phyloP scores from a whole-genome alignment of 2,888 invertebrate species.

The Phyllotreta cruciferae region DNA sequence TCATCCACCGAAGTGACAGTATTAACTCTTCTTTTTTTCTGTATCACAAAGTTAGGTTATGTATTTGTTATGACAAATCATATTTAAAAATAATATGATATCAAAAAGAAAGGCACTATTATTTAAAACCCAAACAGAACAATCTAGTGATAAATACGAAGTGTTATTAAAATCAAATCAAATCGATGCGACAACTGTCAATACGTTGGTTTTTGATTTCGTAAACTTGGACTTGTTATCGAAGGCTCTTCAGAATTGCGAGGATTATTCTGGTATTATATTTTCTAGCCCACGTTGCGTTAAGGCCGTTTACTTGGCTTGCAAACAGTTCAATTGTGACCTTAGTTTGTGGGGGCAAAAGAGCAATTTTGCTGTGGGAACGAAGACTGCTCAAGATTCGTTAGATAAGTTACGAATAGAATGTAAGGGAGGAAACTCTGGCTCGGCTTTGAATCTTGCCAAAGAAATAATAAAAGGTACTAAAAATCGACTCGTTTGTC shows the following conservation, averaged over 20 bases:
- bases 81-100: slow-evolving; percentile 38
- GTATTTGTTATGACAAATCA: slow-evolving; percentile 9
- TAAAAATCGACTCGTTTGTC: neutral
- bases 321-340: slow-evolving; percentile 46
- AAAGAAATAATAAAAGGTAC: slow-evolving; percentile 61
- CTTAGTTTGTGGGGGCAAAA: slow-evolving; percentile 45
- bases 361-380: slow-evolving; percentile 60
- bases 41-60: neutral
- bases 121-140: slow-evolving; percentile 54
- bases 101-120: slow-evolving; percentile 51
- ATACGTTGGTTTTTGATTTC: slow-evolving; percentile 63
- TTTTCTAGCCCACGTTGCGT: slow-evolving; percentile 67
- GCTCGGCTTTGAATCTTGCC: slow-evolving; percentile 64
- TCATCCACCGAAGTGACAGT: too few relatives aligned
- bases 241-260: slow-evolving; percentile 58
- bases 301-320: slow-evolving; percentile 60
- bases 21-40: too few relatives aligned
- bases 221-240: slow-evolving; percentile 60
- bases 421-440: slow-evolving; percentile 64
- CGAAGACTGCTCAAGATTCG: slow-evolving; percentile 62
- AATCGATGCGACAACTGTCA: slow-evolving; percentile 61
- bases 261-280: slow-evolving; percentile 62
- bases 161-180: slow-evolving; percentile 58
- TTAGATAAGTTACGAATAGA: slow-evolving; percentile 59
- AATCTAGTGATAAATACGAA: slow-evolving; percentile 60